Evolutionary conservation across 2,113 vertebrate genomes (phyloP).

Genomic region (Hypomesus transpacificus): DNA sequence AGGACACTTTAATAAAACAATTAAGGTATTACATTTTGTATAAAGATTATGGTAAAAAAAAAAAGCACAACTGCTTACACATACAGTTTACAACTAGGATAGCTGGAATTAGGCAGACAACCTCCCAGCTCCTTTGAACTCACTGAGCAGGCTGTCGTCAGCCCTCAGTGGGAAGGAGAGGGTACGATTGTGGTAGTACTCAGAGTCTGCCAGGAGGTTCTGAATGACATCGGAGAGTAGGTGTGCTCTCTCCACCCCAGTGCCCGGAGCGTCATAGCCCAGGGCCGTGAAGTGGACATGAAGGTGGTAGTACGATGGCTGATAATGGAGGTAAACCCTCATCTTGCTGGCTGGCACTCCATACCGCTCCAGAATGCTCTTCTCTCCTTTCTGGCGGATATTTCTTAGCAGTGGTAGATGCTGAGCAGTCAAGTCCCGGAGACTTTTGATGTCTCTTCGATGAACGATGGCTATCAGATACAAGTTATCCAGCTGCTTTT

Average conservation of each 20-base stretch:
- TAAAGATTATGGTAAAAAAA: too few species aligned
- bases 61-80: too few species aligned
- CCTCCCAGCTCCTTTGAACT: slow-evolving; percentile 75
- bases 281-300: slow-evolving; percentile 90
- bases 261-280: slow-evolving; percentile 82
- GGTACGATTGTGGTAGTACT: slow-evolving; percentile 74
- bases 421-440: slow-evolving; percentile 81
- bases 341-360: slow-evolving; percentile 69
- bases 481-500: slow-evolving; percentile 89
- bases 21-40: too few species aligned
- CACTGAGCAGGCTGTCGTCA: slow-evolving; percentile 73
- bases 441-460: slow-evolving; percentile 75
- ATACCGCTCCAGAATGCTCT: slow-evolving; percentile 74
- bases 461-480: slow-evolving; percentile 87
- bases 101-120: slow-evolving; percentile 26
- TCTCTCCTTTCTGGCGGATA: slow-evolving; percentile 81
- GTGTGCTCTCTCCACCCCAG: slow-evolving; percentile 84
- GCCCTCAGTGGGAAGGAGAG: slow-evolving; percentile 80
- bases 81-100: too few species aligned
- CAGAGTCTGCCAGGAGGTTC: slow-evolving; percentile 75
- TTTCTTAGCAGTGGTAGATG: slow-evolving; percentile 85
- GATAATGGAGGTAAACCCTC: slow-evolving; percentile 89
- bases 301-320: slow-evolving; percentile 93
- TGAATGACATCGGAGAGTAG: slow-evolving; percentile 85
- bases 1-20: too few species aligned